Percentiles rank a stretch among this genome's conserved stretches.
These are phyloP conservation scores for Crocallis elinguaria DNA, from an alignment of 2,888 invertebrate genomes.

Conservation along the genomic window DNA sequence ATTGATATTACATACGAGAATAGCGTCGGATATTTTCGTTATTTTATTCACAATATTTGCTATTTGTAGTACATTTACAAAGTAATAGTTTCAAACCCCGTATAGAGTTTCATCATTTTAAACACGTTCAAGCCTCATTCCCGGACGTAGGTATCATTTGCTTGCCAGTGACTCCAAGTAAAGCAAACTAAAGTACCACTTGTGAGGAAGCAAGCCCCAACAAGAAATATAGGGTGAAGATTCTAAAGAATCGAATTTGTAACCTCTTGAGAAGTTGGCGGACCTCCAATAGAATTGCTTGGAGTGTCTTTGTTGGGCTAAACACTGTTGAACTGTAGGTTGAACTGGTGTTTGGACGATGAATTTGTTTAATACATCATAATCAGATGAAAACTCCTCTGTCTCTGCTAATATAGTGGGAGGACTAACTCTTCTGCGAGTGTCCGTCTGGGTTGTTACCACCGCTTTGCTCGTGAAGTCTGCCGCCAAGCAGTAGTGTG, in stretches of 20 bases:
- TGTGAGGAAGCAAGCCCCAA: constrained; percentile 13
- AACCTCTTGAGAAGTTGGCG: constrained; percentile 18
- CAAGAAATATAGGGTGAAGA: constrained; percentile 21
- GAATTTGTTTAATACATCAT: background rate
- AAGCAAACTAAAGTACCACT: constrained; percentile 11
- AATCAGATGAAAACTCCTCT: too few species aligned
- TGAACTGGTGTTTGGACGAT: background rate
- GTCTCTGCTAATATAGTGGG: too few species aligned
- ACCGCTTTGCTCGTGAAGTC: too few species aligned
- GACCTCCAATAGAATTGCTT: constrained; percentile 13
- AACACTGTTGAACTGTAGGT: constrained; percentile 4
- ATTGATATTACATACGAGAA: constrained; percentile 10
- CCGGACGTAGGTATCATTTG: constrained; percentile 16
- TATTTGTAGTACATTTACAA: background rate
- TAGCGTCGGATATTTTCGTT: background rate
- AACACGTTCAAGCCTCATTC: background rate
- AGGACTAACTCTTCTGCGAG: too few species aligned
- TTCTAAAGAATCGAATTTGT: constrained; percentile 28
- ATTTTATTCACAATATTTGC: background rate
- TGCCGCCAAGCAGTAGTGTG: too few species aligned
- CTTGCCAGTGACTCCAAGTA: constrained; percentile 9
- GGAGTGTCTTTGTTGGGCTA: background rate
- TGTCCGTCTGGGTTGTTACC: too few species aligned
- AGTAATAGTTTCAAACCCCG: background rate
- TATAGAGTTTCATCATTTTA: background rate